Evolutionary conservation across 2,797 vertebrate species (phyloP).

Genomic region (Sylvia borin): DNA sequence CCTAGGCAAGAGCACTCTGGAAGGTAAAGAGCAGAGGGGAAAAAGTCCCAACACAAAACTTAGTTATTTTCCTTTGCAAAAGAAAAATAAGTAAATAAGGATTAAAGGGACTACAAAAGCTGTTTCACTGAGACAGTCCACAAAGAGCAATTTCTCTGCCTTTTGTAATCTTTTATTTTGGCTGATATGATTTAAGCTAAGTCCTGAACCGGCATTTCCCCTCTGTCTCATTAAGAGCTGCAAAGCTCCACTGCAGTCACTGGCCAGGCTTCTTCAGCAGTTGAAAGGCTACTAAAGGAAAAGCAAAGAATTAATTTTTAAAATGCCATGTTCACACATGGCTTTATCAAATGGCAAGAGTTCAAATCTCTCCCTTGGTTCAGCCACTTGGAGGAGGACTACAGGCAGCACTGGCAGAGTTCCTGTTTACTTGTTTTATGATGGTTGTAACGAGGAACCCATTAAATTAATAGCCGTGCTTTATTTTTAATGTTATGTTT

Average conservation of each 20-base stretch:
- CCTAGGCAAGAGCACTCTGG: background rate
- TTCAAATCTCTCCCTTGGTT: conserved; percentile 45
- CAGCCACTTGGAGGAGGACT: conserved; percentile 17
- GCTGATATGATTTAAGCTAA: conserved; percentile 34
- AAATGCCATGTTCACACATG: background rate
- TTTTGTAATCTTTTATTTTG: conserved; percentile 36
- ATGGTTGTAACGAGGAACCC: conserved; percentile 63
- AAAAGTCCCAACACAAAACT: background rate
- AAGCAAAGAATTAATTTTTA: conserved; percentile 46
- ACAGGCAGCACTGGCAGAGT: conserved; percentile 54
- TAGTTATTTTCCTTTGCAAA: background rate
- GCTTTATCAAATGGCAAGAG: conserved; percentile 53
- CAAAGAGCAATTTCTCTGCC: conserved; percentile 44
- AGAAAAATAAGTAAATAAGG: conserved; percentile 9
- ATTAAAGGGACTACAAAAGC: conserved; percentile 16
- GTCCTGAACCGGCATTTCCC: conserved; percentile 38
- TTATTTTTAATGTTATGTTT: conserved; percentile 75
- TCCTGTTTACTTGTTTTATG: conserved; percentile 74
- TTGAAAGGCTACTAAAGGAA: conserved; percentile 32
- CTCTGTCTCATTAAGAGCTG: background rate
- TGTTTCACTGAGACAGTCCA: background rate
- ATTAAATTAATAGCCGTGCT: conserved; percentile 75
- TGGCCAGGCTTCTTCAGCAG: conserved; percentile 11
- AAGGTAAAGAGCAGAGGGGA: background rate
- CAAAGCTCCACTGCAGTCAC: background rate